phyloP scores from a whole-genome alignment of 2,888 invertebrate species.

The Andrena bucephala region DNA sequence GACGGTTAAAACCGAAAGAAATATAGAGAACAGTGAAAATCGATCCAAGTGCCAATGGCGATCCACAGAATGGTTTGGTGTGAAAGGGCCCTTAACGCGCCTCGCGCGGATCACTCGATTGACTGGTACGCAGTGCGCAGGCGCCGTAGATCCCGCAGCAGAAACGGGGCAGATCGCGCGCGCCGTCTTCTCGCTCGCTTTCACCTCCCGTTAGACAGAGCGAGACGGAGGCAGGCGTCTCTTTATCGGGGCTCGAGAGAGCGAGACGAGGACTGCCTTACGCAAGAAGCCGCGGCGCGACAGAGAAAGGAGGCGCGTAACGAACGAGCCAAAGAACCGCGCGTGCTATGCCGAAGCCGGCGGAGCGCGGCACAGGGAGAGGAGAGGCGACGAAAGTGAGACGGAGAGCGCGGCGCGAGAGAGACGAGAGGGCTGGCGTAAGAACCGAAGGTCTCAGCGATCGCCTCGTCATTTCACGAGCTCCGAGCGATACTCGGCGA shows the following conservation, averaged over 20 bases:
- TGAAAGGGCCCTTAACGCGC: not conserved
- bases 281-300: not conserved
- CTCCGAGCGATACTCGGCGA: not conserved
- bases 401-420: slow-evolving; percentile 59
- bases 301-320: not conserved
- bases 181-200: slow-evolving; percentile 19
- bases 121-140: slow-evolving; percentile 51
- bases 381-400: slow-evolving; percentile 44
- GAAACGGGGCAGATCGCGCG: slow-evolving; percentile 65
- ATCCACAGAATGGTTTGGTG: too few species aligned
- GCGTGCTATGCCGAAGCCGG: not conserved
- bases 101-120: slow-evolving; percentile 27
- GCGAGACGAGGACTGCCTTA: slow-evolving; percentile 16
- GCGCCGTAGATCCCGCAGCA: slow-evolving; percentile 67
- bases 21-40: too few species aligned
- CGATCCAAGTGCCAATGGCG: too few species aligned
- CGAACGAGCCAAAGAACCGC: slow-evolving; percentile 25
- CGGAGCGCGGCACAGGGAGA: slow-evolving; percentile 30
- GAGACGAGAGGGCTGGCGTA: slow-evolving; percentile 68
- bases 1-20: too few species aligned
- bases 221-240: slow-evolving; percentile 43
- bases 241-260: slow-evolving; percentile 61
- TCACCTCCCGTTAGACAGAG: slow-evolving; percentile 7
- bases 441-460: slow-evolving; percentile 73
- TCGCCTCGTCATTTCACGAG: slow-evolving; percentile 38